Base-by-base conservation (phyloP, 2,797 vertebrate genomes). In the Halcyon leucocephala region DNA sequence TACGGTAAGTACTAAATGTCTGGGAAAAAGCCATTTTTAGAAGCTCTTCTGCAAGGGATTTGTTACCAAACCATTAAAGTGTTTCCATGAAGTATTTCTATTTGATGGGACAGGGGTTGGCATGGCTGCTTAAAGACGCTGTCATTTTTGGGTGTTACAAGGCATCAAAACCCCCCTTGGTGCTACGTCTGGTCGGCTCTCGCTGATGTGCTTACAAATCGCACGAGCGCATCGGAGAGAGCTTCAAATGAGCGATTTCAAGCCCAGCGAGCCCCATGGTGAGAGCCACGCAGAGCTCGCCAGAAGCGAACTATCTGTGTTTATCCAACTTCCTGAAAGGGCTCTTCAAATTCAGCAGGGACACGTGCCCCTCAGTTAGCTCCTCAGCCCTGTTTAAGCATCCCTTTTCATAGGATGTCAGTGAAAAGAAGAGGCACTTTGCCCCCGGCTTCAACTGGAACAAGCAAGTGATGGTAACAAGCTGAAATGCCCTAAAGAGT, bases 91-190 rank as follows among this genome's bases (percentile, higher is more conserved):
- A 82, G 46, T 73, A 67, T 31, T 86, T 82, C 16, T 72, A 65
- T 58, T 97, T 86, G 24, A 85, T 73, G 52, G 83, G 86, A 93
- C 90, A 29, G 3, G 49, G 33, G 39, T 7, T 74, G 76, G 73
- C 35, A 57, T 7, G n/a, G 90, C 62, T 94, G 87, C 65, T 86
- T 91, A 89, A 95, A 96, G 71, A 91, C 86, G 78, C 89, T 92
- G 87, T 64, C 86, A 95, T 92, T 90, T 92, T 29, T 90, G 90
- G 58, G 83, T 60, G 78, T 39, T 79, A 90, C 84, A 77, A 85
- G 62, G 37, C 64, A 83, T 66, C 39, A 21, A 22, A 19, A 7
- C 17, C 29, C 52, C 17, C 29, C 28, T 17, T 21, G 22, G 22
- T 3, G 58, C 24, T 7, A 9, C 0, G 6, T 9, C 61, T 60